phyloP scores from a whole-genome alignment of 2,888 invertebrate species.

The Chrysolina haemoptera region DNA sequence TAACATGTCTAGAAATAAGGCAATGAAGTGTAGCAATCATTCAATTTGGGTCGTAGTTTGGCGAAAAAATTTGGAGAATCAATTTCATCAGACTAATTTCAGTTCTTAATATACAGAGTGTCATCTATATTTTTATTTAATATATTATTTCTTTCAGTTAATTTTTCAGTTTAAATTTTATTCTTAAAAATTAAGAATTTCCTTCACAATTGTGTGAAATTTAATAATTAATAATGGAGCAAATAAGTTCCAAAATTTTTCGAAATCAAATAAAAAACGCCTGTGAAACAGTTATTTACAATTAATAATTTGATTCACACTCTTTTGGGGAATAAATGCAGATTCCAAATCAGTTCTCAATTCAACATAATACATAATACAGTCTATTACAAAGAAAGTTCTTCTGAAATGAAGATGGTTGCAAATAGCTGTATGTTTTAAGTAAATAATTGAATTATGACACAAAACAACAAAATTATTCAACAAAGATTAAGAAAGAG shows the following conservation, averaged over 20 bases:
- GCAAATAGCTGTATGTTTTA: not conserved
- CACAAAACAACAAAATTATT: slow-evolving; percentile 8
- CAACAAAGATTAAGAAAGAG: not conserved
- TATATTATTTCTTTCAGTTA: too few species aligned
- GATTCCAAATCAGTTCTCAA: not conserved
- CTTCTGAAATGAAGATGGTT: not conserved
- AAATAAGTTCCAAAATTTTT: too few species aligned
- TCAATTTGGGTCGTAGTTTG: not conserved
- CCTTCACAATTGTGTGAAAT: too few species aligned
- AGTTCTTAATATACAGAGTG: not conserved
- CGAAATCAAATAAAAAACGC: too few species aligned
- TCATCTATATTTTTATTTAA: not conserved
- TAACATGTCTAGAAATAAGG: slow-evolving; percentile 36
- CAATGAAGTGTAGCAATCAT: slow-evolving; percentile 26
- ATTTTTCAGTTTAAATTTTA: too few species aligned
- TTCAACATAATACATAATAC: not conserved
- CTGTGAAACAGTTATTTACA: too few species aligned
- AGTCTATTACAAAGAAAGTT: not conserved
- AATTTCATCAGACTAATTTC: slow-evolving; percentile 2
- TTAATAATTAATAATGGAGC: too few species aligned
- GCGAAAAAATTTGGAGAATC: not conserved
- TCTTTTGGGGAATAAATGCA: too few species aligned
- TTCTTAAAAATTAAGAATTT: too few species aligned
- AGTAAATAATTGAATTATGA: not conserved
- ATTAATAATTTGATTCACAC: too few species aligned